Evolutionary conservation across 2,888 invertebrate species (phyloP).

Genomic region (Habrosyne pyritoides): DNA sequence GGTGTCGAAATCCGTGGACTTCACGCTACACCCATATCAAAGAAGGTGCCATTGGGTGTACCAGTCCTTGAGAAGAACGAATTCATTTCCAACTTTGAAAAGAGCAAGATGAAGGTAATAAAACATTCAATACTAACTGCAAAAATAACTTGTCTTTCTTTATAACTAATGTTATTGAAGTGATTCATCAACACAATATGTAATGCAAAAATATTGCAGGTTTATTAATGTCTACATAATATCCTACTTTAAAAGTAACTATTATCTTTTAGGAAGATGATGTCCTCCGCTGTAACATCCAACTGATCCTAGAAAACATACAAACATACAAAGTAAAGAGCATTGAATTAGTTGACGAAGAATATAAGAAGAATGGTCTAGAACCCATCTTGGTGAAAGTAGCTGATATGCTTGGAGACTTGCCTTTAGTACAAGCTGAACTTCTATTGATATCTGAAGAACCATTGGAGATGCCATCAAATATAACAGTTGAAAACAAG

Average conservation of each 20-base stretch:
- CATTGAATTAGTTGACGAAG: constrained; percentile 80
- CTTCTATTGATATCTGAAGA: constrained; percentile 82
- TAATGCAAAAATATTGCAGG: too few relatives aligned
- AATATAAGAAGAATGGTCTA: constrained; percentile 74
- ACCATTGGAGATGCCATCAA: constrained; percentile 68
- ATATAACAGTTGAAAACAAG: constrained; percentile 85
- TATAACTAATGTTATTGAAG: too few relatives aligned
- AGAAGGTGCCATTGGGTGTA: constrained; percentile 86
- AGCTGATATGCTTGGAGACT: constrained; percentile 84
- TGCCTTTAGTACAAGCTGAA: constrained; percentile 88
- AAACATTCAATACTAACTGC: constrained; percentile 12
- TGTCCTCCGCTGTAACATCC: constrained; percentile 85
- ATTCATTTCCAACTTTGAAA: constrained; percentile 86
- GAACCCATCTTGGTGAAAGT: constrained; percentile 82
- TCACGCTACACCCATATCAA: constrained; percentile 89
- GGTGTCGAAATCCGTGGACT: constrained; percentile 91
- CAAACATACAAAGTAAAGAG: constrained; percentile 85
- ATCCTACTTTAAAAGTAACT: neutral
- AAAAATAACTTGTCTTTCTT: too few relatives aligned
- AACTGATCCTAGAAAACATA: constrained; percentile 89
- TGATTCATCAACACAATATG: too few relatives aligned
- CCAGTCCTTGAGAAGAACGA: constrained; percentile 90
- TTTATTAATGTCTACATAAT: neutral
- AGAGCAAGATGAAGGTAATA: constrained; percentile 65
- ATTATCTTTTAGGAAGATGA: constrained; percentile 63